Base-by-base conservation (phyloP, 2,888 invertebrate species). In the Agonopterix alstromeriana region DNA sequence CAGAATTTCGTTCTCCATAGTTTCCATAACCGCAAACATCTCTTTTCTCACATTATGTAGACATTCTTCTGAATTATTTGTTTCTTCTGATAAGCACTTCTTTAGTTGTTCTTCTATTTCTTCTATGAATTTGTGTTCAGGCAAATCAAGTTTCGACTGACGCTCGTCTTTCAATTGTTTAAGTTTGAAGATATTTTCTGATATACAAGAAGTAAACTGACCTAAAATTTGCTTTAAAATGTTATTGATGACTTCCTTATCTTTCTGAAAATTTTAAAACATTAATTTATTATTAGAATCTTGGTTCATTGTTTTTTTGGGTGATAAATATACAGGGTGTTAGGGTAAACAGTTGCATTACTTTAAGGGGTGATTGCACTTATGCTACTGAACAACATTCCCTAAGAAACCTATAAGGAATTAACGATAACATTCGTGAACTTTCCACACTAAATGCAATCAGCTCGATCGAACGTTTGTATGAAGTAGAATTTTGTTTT, bases 191-290 rank as follows among this genome's bases (percentile, higher is more conserved):
- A 67, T 50, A 54, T 60, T 67, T 5, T 61, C 55, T 12, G 63
- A 54, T 45, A 76, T 63, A 46, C 77, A 77, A 42, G 45, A 43
- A 4, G 63, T 56, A 40, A 74, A 64, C 10, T 59, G 48, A 3
- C 56, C 47, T 35, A 66, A 9, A 50, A 73, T 58, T 45, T 63
- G 49, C 42, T 55, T 62, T 3, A 75, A 41, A 38, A 68, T 60
- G 35, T 53, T 47, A 17, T 70, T 55, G 14, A 77, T 61, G 4
- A 51, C 52, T 27, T 61, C 51, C 43, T 62, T 58, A 53, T 74
- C 62, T 35, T 61, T 55, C 77, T 78, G 60, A 48, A 49, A 48
- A 42, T 27, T 27, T 27, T 27, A 5, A 27, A 27, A 27, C 27
- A 27, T 27, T 27, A 27, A 7, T 5, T 27, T 27, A 27, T 27